Base-by-base conservation (phyloP, 2,797 vertebrate genomes). In the Acrossocheilus fasciatus region DNA sequence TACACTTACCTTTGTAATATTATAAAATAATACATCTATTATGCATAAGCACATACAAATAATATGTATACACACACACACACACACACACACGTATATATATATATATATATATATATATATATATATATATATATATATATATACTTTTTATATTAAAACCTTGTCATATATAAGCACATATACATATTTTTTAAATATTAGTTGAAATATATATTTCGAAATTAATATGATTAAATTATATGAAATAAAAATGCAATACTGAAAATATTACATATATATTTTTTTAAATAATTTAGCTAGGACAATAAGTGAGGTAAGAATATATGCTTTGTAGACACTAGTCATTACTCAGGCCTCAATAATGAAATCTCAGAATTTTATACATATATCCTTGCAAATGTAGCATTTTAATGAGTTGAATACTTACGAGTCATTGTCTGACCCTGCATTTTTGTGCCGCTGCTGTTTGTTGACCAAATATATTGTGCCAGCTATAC, bases 391-490 rank as follows among this genome's bases (percentile, higher is more conserved):
- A 34, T 84, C 10, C 18, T 73, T 17, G 9, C 14, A 36, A 4
- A 41, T 64, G 18, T 43, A 17, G 6, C 45, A 26, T 81, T 69
- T 18, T 57, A 77, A 20, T n/a, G 41, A 52, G 4, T 62, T 45
- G 12, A 30, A 68, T 39, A 97, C 97, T 89, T 93, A 98, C 97
- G 95, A 87, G 43, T 95, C 91, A 14, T 88, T 80, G 69, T 96
- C 93, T 0, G 92, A 90, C n/a, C 87, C 89, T 0, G 88, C 62
- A 20, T 36, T 92, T 79, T 52, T 91, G 91, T 93, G 95, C 84
- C 93, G 90, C 89, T 97, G 95, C 90, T 91, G 90, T 87, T 94
- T 93, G 91, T 95, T 97, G 86, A 98, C 92, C 59, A 97, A 83
- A 66, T 96, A 93, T 41, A 97, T 94, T 0, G 96, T 95, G 59